Evolutionary conservation across 1,140 invertebrate species (phyloP).

Genomic region (Drosophila subobscura): DNA sequence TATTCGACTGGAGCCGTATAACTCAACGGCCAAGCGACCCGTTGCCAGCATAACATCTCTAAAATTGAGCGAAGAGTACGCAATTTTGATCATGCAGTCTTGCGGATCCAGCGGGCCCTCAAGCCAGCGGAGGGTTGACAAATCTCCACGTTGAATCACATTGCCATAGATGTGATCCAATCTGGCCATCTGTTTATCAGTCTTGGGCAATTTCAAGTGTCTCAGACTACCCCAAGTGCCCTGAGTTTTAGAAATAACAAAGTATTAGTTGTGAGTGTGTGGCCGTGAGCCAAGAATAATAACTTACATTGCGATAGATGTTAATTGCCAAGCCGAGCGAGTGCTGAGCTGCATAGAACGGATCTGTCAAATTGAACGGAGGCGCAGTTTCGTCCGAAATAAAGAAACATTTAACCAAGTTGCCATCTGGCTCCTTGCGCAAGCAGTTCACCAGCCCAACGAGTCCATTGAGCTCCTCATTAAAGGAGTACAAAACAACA

Average conservation of each 20-base stretch:
- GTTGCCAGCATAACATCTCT: constrained; percentile 91
- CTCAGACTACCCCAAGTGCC: constrained; percentile 93
- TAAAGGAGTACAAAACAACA: constrained; percentile 86
- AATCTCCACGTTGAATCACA: constrained; percentile 91
- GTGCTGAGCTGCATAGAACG: constrained; percentile 88
- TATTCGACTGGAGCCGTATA: constrained; percentile 85
- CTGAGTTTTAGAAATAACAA: constrained; percentile 58
- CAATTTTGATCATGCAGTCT: constrained; percentile 84
- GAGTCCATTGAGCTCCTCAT: constrained; percentile 89
- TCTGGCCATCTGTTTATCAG: constrained; percentile 70
- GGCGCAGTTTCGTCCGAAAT: constrained; percentile 88
- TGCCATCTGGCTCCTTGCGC: constrained; percentile 88
- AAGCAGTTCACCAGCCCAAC: constrained; percentile 93
- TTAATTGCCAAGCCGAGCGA: constrained; percentile 92
- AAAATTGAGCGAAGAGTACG: constrained; percentile 90
- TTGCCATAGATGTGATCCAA: constrained; percentile 90
- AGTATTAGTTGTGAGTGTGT: not conserved
- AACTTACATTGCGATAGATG: constrained; percentile 87
- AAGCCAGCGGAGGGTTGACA: constrained; percentile 93
- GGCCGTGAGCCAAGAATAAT: not conserved
- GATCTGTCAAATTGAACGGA: constrained; percentile 86
- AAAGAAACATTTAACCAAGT: constrained; percentile 86
- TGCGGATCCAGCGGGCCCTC: constrained; percentile 85
- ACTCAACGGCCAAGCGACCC: constrained; percentile 88
- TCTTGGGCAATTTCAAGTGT: constrained; percentile 85